Base-by-base conservation (phyloP, 2,113 vertebrate genomes). In the Sinosuthora webbiana region DNA sequence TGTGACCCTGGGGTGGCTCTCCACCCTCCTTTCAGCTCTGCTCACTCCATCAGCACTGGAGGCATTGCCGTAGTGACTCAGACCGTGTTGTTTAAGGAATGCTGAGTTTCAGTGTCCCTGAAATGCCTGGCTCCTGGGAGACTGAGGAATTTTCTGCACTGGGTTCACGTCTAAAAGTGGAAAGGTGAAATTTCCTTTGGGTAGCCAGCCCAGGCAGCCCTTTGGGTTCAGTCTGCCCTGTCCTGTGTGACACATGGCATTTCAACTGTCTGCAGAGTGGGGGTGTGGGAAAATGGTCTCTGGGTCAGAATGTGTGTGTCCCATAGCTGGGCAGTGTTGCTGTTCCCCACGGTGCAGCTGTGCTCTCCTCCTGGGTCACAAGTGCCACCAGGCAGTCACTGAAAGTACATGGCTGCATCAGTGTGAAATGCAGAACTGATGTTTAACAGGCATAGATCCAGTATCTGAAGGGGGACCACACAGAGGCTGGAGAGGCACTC, bases 71-170 rank as follows among this genome's bases (percentile, higher is more conserved):
- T 42, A n/a, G 14, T 7, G 1, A 27, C 50, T 92, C 65, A 45
- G 47, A 22, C 6, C 52, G 14, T 1, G 0, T 11, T 49, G 18
- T 59, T 75, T 55, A 33, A 62, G 65, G 67, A 82, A 64, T 2
- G 0, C 4, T 65, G 1, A 5, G 1, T 67, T 74, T 70, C 39
- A 57, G 4, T 0, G 0, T 18, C 59, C 24, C 64, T 77, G 52
- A 45, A 81, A 84, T 33, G 16, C 77, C 31, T 42, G 21, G 11
- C 14, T 82, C 11, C 77, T 59, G 60, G 25, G 15, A 44, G 6
- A 15, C 17, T 42, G 47, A 70, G 62, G 33, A 69, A 22, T 76
- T 68, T 53, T 45, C 60, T 12, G 31, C 15, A 3, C 15, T 35
- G 33, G 28, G 41, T 37, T 41, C 37, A 41, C 3, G 0, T 10